Evolutionary conservation across 2,888 invertebrate species (phyloP).

Genomic region (Saturnia japonica): DNA sequence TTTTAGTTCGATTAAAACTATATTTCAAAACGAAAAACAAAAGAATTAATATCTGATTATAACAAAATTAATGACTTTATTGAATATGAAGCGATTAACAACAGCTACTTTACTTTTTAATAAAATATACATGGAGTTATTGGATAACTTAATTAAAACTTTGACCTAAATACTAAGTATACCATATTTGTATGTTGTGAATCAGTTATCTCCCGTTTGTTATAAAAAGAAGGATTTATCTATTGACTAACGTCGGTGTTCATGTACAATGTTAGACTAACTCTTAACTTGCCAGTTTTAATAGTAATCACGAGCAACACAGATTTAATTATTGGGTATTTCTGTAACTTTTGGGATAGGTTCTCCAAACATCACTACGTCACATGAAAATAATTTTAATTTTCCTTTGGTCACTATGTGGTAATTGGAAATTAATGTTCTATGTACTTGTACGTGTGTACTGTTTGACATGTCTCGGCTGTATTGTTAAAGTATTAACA

Average conservation of each 20-base stretch:
- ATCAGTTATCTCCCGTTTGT: neutral
- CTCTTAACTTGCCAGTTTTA: no score
- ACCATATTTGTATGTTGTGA: neutral
- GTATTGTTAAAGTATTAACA: slow-evolving; percentile 30
- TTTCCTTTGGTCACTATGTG: no score
- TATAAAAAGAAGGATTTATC: neutral
- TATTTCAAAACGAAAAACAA: no score
- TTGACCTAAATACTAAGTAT: neutral
- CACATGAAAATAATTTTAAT: no score
- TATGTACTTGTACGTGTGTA: neutral
- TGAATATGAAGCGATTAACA: neutral
- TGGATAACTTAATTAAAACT: neutral
- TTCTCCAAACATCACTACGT: neutral
- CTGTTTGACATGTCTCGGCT: neutral
- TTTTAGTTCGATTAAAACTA: no score
- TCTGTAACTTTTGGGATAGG: no score
- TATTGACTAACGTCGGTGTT: neutral
- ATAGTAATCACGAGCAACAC: no score
- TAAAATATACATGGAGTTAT: neutral
- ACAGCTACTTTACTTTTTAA: neutral
- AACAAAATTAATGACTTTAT: neutral
- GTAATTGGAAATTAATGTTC: neutral
- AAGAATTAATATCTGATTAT: no score
- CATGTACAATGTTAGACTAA: neutral
- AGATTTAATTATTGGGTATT: no score